These are phyloP conservation scores for Kryptolebias marmoratus DNA, from an alignment of 2,113 vertebrate species.

Conservation along the genomic window DNA sequence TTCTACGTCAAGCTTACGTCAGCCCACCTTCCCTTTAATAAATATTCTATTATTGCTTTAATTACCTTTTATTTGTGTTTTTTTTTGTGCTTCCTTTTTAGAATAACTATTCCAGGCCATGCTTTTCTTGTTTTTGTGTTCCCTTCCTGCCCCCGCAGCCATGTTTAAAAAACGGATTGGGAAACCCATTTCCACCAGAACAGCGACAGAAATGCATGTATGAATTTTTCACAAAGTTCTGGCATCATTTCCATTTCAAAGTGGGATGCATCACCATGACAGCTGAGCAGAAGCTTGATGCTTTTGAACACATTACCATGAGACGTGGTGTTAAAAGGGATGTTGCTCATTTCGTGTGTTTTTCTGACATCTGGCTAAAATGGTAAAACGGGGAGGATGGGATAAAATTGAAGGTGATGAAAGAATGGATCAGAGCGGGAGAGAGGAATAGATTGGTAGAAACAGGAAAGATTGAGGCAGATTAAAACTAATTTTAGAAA, in stretches of 20 bases:
- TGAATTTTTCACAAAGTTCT: neutral
- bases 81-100: too few species aligned
- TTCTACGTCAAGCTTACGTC: too few species aligned
- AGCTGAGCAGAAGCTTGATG: neutral
- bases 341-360: neutral
- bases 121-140: too few species aligned
- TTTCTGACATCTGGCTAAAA: neutral
- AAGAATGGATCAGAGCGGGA: neutral
- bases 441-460: neutral
- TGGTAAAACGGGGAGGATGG: neutral
- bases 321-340: neutral
- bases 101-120: too few species aligned
- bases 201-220: neutral
- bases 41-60: too few species aligned
- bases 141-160: too few species aligned
- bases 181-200: neutral
- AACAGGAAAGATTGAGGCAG: neutral
- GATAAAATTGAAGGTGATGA: neutral
- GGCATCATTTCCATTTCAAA: constrained; percentile 1
- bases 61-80: too few species aligned
- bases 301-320: neutral
- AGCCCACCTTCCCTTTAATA: too few species aligned
- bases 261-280: neutral
- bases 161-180: neutral
- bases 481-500: too few species aligned